Evolutionary conservation across 2,113 vertebrate genomes (phyloP).

Genomic region (Struthio camelus): DNA sequence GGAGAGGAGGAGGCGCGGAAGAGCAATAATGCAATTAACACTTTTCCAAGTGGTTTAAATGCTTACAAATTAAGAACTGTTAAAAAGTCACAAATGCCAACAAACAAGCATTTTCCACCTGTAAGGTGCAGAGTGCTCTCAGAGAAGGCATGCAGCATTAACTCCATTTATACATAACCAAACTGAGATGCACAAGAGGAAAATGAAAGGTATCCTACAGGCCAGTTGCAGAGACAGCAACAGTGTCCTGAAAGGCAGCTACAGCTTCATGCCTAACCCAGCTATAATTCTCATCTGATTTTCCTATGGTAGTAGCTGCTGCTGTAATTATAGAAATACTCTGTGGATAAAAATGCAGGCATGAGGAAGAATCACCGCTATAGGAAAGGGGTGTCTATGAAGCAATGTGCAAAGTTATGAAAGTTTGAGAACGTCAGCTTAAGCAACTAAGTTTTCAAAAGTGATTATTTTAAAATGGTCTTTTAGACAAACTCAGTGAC

Average conservation of each 20-base stretch:
- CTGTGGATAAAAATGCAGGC: background rate
- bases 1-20: slow-evolving; percentile 29
- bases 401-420: accelerated
- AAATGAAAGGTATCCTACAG: background rate
- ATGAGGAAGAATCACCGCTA: background rate
- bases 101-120: background rate
- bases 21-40: slow-evolving; percentile 18
- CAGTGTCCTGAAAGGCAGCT: background rate
- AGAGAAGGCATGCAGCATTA: background rate
- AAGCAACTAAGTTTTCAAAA: background rate
- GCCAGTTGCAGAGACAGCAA: background rate
- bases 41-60: slow-evolving; percentile 12
- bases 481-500: slow-evolving; percentile 4
- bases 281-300: background rate
- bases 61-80: slow-evolving; percentile 3
- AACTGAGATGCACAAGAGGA: background rate
- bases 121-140: background rate
- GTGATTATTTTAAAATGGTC: background rate
- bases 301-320: background rate
- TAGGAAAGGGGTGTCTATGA: background rate
- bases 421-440: background rate
- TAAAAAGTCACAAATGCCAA: slow-evolving; percentile 30
- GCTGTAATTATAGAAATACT: background rate
- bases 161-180: background rate
- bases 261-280: background rate